Conservation (phyloP, 2,888 invertebrate genomes). For the Periphyllus acericola region DNA sequence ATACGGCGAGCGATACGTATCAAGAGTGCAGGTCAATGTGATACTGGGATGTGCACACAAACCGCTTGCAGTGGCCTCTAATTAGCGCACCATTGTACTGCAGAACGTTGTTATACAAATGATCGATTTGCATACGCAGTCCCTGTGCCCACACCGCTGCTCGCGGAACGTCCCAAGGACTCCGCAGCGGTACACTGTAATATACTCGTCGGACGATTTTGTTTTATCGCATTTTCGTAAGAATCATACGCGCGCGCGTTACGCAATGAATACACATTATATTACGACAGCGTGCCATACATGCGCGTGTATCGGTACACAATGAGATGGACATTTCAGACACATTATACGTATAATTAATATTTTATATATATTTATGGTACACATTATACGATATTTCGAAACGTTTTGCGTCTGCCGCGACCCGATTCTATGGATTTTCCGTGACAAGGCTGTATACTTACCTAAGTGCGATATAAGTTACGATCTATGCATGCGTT, state of each 20-base stretch:
- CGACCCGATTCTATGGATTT: too few species aligned
- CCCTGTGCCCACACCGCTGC: not conserved
- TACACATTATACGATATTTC: not conserved
- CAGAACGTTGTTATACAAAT: not conserved
- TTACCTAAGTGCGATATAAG: too few species aligned
- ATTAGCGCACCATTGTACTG: conserved; percentile 13
- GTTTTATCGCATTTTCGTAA: not conserved
- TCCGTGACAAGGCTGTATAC: too few species aligned
- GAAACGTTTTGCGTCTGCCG: not conserved
- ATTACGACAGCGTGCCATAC: not conserved
- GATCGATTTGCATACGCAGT: conserved; percentile 33
- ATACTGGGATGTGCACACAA: too few species aligned
- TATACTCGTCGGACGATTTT: not conserved
- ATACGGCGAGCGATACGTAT: not conserved
- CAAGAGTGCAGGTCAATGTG: conserved; percentile 12
- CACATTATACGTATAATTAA: too few species aligned
- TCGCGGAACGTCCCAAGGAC: not conserved
- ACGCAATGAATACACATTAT: not conserved
- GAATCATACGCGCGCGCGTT: not conserved
- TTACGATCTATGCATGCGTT: too few species aligned
- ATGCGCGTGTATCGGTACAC: not conserved
- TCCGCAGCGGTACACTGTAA: not conserved
- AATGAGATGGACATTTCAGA: too few species aligned
- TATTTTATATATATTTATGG: too few species aligned
- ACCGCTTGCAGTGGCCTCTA: not conserved